A percentile compares a stretch with the other conserved stretches of the same genome.
Evolutionary conservation across 2,888 invertebrate species (phyloP).

Genomic region (Stenoptilia bipunctidactyla): DNA sequence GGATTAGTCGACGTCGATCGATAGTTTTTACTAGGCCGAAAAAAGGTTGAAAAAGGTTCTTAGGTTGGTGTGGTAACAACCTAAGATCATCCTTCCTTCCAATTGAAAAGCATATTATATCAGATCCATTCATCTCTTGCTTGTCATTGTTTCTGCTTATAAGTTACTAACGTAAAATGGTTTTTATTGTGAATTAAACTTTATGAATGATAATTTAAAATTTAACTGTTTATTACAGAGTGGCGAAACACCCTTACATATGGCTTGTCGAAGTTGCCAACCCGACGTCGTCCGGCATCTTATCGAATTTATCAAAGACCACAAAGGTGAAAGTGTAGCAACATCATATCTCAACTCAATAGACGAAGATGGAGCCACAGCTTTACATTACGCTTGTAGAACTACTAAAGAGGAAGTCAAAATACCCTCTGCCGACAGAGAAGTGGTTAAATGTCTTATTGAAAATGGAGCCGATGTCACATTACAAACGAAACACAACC

Average conservation of each 20-base stretch:
- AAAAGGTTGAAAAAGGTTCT: no score
- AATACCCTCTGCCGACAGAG: slow-evolving; percentile 80
- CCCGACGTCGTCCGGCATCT: slow-evolving; percentile 90
- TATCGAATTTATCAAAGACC: slow-evolving; percentile 84
- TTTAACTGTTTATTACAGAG: slow-evolving; percentile 63
- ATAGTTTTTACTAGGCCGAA: no score
- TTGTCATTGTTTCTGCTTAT: no score
- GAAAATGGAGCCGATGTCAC: slow-evolving; percentile 93
- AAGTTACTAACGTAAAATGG: no score
- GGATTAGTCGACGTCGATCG: no score
- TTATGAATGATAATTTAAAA: no score
- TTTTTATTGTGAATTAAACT: no score
- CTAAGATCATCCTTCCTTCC: no score
- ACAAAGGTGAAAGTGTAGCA: slow-evolving; percentile 81
- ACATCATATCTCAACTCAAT: slow-evolving; percentile 89
- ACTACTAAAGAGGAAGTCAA: slow-evolving; percentile 86
- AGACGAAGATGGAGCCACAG: slow-evolving; percentile 93
- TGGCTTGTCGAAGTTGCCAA: slow-evolving; percentile 89
- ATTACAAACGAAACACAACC: slow-evolving; percentile 84
- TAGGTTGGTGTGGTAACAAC: no score
- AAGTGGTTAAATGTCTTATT: slow-evolving; percentile 90
- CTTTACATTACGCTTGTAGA: slow-evolving; percentile 94
- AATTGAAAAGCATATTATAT: no score
- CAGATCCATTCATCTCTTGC: no score
- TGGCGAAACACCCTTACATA: slow-evolving; percentile 96